These are phyloP conservation scores for Erebia aethiops DNA, from an alignment of 2,888 invertebrate genomes.

Conservation along the genomic window DNA sequence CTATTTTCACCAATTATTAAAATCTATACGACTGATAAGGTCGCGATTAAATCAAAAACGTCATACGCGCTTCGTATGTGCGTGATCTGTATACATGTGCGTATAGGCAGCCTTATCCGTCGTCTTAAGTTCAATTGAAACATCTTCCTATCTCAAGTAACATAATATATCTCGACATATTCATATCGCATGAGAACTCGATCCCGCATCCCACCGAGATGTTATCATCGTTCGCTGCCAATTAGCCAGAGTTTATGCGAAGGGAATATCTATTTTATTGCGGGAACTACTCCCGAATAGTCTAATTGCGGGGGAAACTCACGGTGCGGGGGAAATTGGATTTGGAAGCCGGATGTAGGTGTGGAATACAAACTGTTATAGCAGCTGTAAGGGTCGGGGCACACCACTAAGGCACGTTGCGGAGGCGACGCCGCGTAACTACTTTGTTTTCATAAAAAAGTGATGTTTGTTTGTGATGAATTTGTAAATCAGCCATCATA, in stretches of 20 bases:
- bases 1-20: too few relatives aligned
- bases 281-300: conserved; percentile 30
- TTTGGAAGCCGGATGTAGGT: conserved; percentile 23
- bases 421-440: too few relatives aligned
- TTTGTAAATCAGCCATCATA: too few relatives aligned
- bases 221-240: conserved; percentile 36
- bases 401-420: background rate
- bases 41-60: too few relatives aligned
- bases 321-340: conserved; percentile 33
- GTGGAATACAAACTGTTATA: conserved; percentile 7
- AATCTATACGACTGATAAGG: too few relatives aligned
- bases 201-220: conserved; percentile 22
- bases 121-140: too few relatives aligned
- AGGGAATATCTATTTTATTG: conserved; percentile 41
- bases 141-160: background rate
- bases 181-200: conserved; percentile 26
- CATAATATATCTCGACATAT: conserved; percentile 18
- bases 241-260: conserved; percentile 31
- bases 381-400: background rate
- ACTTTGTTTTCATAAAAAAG: too few relatives aligned
- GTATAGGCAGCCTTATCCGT: too few relatives aligned
- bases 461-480: too few relatives aligned
- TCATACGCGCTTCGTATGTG: too few relatives aligned
- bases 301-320: conserved; percentile 34
- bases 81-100: too few relatives aligned